Evolutionary conservation across 2,113 vertebrate species (phyloP), one percentile per base, ranked within the genome.

Genomic region (Leiothrix lutea): DNA sequence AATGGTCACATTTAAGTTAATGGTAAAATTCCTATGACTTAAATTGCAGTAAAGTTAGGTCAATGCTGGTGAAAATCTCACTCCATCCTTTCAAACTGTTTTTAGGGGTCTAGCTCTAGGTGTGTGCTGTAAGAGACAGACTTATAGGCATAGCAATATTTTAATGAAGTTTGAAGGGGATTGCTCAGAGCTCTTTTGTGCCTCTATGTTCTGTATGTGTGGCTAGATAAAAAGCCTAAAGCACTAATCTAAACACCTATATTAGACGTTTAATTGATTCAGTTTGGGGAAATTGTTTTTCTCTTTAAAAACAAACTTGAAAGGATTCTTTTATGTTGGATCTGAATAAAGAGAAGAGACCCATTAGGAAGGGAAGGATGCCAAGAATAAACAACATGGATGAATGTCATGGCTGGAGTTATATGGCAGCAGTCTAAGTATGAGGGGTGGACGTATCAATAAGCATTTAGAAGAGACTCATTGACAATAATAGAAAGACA

Each of bases 181-280:
- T 77, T 70, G 67, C 67, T 92, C 80, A 80, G 93, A 70, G 56
- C 58, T 88, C 51, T 71, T 88, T 56, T 45, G 48, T 93, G 74
- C 48, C 56, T 85, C 70, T 56, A 56, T 2, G 1, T 91, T 91
- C 60, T 54, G 47, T 50, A 42, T 35, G 25, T 75, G 48, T 53
- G 70, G 44, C 48, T 75, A 85, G 74, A 90, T 90, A 81, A 93
- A 94, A 93, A 93, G 28, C 78, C 74, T 79, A 85, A 87, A 93
- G 57, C 53, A 56, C 51, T 36, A 48, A 74, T 85, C 53, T 75
- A 69, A 78, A 65, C 70, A 79, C 92, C 92, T 93, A 11, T 90
- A 87, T 95, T 81, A 79, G 87, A 65, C 8, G 6, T 83, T 95
- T 95, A 94, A 88, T 89, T 92, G 89, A 91, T 95, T 95, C 78